Base-by-base conservation (phyloP, 2,888 invertebrate species). In the Brenthis hecate region DNA sequence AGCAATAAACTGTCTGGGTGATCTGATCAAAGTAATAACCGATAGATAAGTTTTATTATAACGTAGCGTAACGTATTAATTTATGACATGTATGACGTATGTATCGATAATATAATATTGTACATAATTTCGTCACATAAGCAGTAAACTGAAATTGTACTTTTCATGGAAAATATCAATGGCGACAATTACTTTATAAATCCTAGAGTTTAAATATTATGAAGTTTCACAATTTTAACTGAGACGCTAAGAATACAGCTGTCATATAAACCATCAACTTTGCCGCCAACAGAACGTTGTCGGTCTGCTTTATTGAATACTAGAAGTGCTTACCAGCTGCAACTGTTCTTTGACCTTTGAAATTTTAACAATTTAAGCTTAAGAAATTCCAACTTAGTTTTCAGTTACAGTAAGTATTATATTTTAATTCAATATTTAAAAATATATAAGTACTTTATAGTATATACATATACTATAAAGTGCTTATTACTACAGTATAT, bases 31-130 rank as follows among this genome's bases (percentile, higher is more conserved):
- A 63, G 68, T 64, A 58, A 58, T 64, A 64, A 58, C 53, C 28
- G 62, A 62, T 64, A 64, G 55, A 64, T 64, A 64, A 64, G 28
- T 64, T 64, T 64, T 64, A 64, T 64, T 64, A 64, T 43, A 60
- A 48, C n/a, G 48, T 23, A 53, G 53, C 11, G 23, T 8, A 53
- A 62, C 50, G 28, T 50, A 60, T 16, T 50, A n/a, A 60, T 60
- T 60, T 60, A 60, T 50, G 32, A 28, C 48, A 60, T 16, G 60
- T 28, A n/a, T 13, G 13, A 13, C 28, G 13, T 60, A 23, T 14
- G 14, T 28, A 58, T 36, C 36, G 36, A 36, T 36, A 11, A 43
- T 11, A 11, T 43, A 2, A 43, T 43, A 43, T 11, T 8, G 0
- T 8, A 43, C 2, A 11, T 43, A 43, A 43, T 11, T 36, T 43